Base-by-base conservation (phyloP, 1,140 invertebrate species). In the Panonychus citri region DNA sequence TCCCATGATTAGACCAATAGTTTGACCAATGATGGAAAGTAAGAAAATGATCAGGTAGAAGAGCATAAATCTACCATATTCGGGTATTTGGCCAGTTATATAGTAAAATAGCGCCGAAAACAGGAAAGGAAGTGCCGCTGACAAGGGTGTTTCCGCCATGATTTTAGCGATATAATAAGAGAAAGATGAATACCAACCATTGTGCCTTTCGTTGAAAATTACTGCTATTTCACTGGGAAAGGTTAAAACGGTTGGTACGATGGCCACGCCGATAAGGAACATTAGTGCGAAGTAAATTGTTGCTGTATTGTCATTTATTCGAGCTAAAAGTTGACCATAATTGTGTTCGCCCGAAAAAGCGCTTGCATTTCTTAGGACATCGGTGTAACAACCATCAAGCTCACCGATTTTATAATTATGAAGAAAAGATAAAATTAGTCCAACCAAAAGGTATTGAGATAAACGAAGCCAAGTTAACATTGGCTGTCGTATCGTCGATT, bases 101-200 rank as follows among this genome's bases (percentile, higher is more conserved):
- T 87, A 91, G 71, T 95, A 96, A 1, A 93, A 85, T 59, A 93
- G 85, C 60, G 84, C 77, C 37, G 87, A 81, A 67, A 91, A 93
- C 25, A 88, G 78, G 58, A 85, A 77, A n/a, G 87, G 88, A 68
- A 88, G 85, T 26, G 86, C 70, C 59, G 88, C 78, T 77, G 91
- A 87, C 72, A 95, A 90, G 55, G 89, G 89, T 70, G 94, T 75
- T 69, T 94, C 90, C 15, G 87, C 84, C 66, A 93, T 74, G 17
- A 88, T 93, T 72, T 90, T 89, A 27, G 89, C 88, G 63, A 94
- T 77, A 69, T 93, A 96, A 71, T 89, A 96, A 2, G 87, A 81
- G 69, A 93, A 93, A 42, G 93, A 72, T n/a, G 88, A 93, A 69
- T 96, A 96, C 90, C 90, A 96, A 66, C 91, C 91, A 68, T 96